Evolutionary conservation across 2,113 vertebrate species (phyloP).

Genomic region (Dromaius novaehollandiae): DNA sequence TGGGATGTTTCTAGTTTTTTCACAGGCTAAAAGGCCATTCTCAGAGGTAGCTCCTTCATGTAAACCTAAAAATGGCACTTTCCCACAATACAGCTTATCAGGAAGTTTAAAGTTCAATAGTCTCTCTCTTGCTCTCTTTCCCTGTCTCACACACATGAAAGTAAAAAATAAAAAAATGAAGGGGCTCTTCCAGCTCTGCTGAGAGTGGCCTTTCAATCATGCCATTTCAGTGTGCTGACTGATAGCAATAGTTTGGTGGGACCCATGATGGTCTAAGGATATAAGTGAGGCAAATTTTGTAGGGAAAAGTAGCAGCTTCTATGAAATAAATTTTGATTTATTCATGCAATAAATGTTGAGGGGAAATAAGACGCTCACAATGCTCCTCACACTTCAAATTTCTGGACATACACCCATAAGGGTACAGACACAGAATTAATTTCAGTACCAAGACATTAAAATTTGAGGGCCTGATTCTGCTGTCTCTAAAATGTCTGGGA

Average conservation of each 20-base stretch:
- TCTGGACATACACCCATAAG: neutral
- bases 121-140: constrained; percentile 62
- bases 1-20: constrained; percentile 86
- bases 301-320: neutral
- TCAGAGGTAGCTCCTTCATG: constrained; percentile 89
- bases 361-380: neutral
- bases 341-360: neutral
- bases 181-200: constrained; percentile 55
- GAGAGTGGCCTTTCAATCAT: constrained; percentile 11
- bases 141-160: constrained; percentile 55
- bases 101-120: constrained; percentile 84
- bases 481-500: neutral
- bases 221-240: neutral
- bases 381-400: neutral
- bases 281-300: neutral
- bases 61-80: constrained; percentile 88
- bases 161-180: constrained; percentile 67
- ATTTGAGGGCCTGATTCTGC: neutral
- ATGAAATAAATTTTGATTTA: neutral
- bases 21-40: constrained; percentile 82
- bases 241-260: neutral
- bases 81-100: constrained; percentile 86
- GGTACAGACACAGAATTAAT: neutral
- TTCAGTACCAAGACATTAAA: neutral
- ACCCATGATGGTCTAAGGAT: neutral